phyloP scores from a whole-genome alignment of 2,888 invertebrate genomes.

The Synanthedon tipuliformis region DNA sequence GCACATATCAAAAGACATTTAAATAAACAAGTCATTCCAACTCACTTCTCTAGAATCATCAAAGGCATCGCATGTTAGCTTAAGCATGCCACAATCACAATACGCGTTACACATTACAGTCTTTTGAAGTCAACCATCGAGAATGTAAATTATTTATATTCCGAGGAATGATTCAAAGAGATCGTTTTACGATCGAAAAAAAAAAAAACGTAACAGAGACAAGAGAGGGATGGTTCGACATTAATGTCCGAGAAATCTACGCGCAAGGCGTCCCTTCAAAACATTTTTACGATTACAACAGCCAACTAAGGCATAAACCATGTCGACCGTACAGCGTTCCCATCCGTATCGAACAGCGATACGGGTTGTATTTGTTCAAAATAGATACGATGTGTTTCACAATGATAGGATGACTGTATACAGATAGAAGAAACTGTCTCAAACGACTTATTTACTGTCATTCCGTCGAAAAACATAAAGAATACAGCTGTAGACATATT shows the following conservation, averaged over 20 bases:
- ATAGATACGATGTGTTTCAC: not conserved
- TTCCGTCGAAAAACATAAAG: slow-evolving; percentile 48
- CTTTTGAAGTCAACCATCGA: slow-evolving; percentile 45
- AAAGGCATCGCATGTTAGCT: slow-evolving; percentile 23
- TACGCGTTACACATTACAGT: slow-evolving; percentile 15
- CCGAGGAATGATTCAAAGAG: slow-evolving; percentile 50
- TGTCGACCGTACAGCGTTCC: not conserved
- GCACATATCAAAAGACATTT: not conserved
- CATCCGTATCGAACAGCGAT: not conserved
- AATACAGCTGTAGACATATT: slow-evolving; percentile 55
- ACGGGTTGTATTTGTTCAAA: not conserved
- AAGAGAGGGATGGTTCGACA: slow-evolving; percentile 29
- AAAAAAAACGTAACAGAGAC: slow-evolving; percentile 19
- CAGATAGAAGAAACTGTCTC: slow-evolving; percentile 37
- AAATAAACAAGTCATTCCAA: slow-evolving; percentile 4
- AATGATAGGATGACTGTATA: not conserved
- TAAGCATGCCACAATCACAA: slow-evolving; percentile 12
- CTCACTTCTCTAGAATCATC: slow-evolving; percentile 9
- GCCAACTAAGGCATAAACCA: not conserved
- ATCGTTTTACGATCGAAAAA: slow-evolving; percentile 43
- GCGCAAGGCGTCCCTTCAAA: slow-evolving; percentile 44
- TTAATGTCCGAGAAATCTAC: slow-evolving; percentile 47
- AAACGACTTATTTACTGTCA: slow-evolving; percentile 48
- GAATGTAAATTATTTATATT: slow-evolving; percentile 39
- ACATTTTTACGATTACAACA: slow-evolving; percentile 41